phyloP scores from a whole-genome alignment of 2,797 vertebrate species.

The Mus caroli region DNA sequence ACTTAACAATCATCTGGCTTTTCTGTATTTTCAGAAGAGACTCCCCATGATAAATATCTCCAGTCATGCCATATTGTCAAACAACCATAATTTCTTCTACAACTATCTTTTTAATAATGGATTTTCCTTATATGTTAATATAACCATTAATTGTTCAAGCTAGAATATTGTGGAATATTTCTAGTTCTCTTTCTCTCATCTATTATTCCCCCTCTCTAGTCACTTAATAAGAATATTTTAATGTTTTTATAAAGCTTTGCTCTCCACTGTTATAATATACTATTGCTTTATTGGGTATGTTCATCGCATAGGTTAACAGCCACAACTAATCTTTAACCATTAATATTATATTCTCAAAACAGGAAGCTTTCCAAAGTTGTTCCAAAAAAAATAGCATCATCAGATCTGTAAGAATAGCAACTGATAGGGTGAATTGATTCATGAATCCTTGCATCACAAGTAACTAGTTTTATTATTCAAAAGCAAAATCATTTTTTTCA shows the following conservation, averaged over 20 bases:
- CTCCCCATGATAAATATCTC: not conserved
- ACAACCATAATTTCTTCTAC: not conserved
- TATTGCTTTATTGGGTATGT: not conserved
- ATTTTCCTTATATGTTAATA: not conserved
- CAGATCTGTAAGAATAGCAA: not conserved
- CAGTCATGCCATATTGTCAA: not conserved
- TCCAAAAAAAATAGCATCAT: slow-evolving; percentile 1
- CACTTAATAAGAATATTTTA: not conserved
- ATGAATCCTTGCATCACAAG: no score
- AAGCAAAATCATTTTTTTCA: not conserved
- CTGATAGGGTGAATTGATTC: not conserved
- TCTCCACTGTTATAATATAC: not conserved
- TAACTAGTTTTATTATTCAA: not conserved
- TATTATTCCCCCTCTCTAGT: not conserved
- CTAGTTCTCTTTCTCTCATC: not conserved
- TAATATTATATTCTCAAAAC: not conserved
- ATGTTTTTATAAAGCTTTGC: not conserved
- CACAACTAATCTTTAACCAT: not conserved
- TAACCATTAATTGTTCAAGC: not conserved
- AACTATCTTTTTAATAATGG: not conserved
- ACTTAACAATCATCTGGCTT: not conserved
- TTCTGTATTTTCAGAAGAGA: not conserved
- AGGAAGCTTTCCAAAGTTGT: not conserved
- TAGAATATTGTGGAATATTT: not conserved
- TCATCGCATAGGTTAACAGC: not conserved